A percentile compares a stretch with the other conserved stretches of the same genome.
phyloP scores from a whole-genome alignment of 2,113 vertebrate genomes.

The human region GRCh38 chr18:23845001-23845500 shows the following conservation, averaged over 20 bases:
- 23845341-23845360: not conserved
- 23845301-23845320: not conserved
- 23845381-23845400: not conserved
- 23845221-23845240: not conserved
- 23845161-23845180: not conserved
- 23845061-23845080: constrained; percentile 90
- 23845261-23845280: not conserved
- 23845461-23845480: not conserved
- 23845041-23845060: constrained; percentile 87
- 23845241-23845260: not conserved
- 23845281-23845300: too few species aligned
- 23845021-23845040: constrained; percentile 90
- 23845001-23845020: constrained; percentile 89
- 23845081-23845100: constrained; percentile 91
- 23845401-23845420: not conserved
- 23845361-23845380: not conserved
- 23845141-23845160: not conserved
- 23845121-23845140: constrained; percentile 87
- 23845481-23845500: not conserved
- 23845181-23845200: not conserved
- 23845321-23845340: not conserved
- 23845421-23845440: not conserved
- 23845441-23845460: not conserved
- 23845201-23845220: not conserved
- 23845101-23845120: constrained; percentile 91